phyloP scores from a whole-genome alignment of 2,113 vertebrate genomes.

The Pimephales promelas region DNA sequence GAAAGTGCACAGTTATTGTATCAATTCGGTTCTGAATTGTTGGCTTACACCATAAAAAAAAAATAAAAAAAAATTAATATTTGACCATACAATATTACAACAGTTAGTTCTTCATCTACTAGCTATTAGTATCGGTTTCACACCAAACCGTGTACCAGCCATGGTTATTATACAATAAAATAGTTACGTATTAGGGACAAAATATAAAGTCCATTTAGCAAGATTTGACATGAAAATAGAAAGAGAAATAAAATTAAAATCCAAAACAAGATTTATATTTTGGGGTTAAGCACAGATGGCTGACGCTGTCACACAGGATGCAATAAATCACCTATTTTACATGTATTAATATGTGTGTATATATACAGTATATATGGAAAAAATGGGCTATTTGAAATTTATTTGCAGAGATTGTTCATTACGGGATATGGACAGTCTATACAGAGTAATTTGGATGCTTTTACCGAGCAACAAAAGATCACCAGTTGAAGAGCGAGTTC shows the following conservation, averaged over 20 bases:
- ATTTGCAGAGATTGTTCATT: background rate
- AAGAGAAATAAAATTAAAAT: background rate
- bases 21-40: background rate
- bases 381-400: background rate
- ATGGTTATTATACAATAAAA: constrained; percentile 17
- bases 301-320: background rate
- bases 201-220: background rate
- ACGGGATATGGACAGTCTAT: background rate
- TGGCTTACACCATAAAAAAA: no score
- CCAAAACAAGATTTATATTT: background rate
- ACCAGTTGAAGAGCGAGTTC: constrained; percentile 56
- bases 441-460: background rate
- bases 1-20: background rate
- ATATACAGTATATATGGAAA: background rate
- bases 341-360: background rate
- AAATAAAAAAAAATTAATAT: no score
- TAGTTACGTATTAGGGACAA: background rate
- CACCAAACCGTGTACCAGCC: constrained; percentile 35
- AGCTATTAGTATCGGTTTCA: background rate
- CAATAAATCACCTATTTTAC: background rate
- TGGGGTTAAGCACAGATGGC: background rate
- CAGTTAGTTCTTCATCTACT: background rate
- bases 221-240: background rate
- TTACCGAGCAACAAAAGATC: background rate
- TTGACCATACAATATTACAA: no score